Base-by-base conservation (phyloP, 2,888 invertebrate species). In the Lasioglossum morio region DNA sequence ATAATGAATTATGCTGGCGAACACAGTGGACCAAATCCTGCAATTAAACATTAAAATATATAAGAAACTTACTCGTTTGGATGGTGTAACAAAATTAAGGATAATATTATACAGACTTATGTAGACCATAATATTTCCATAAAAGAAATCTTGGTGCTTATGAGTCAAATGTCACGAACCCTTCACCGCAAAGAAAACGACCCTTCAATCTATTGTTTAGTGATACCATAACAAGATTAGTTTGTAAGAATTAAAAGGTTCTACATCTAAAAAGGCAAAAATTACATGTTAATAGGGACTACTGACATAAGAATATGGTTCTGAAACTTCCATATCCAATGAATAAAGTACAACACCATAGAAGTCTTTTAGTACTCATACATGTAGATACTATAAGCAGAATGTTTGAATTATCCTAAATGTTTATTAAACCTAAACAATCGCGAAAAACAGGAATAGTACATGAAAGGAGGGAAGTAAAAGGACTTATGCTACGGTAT, bases 361-460 rank as follows among this genome's bases (percentile, higher is more conserved):
- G 72, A 86, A 77, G 46, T 53, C 43, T 34, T 79, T 57, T 74
- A 70, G 16, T 34, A 78, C 19, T 12, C 30, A 73, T 19, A 37
- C 79, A 14, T 27, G 37, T 81, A 19, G 30, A 72, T 40, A 74
- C 12, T 53, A 74, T 63, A 43, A 63, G 53, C 69, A 46, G 16
- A 86, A 70, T 72, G 69, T n/a, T 79, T 66, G 8, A 16, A 79
- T 72, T 27, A 14, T 48, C 72, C n/a, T 37, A 27, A 74, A 82
- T 79, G 81, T 70, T 40, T 70, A 82, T 82, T 86, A 75, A 30
- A 87, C 43, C 37, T 48, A 83, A 80, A 69, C 53, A 75, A n/a
- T 66, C 63, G 40, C 10, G 12, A 72, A 23, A 63, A 69, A 48
- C 69, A 37, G 69, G 30, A 75, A 73, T 79, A 37, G 69, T 73